Evolutionary conservation across 2,888 invertebrate species (phyloP), one percentile per base, ranked within the genome.

Genomic region (Ophraella communa): DNA sequence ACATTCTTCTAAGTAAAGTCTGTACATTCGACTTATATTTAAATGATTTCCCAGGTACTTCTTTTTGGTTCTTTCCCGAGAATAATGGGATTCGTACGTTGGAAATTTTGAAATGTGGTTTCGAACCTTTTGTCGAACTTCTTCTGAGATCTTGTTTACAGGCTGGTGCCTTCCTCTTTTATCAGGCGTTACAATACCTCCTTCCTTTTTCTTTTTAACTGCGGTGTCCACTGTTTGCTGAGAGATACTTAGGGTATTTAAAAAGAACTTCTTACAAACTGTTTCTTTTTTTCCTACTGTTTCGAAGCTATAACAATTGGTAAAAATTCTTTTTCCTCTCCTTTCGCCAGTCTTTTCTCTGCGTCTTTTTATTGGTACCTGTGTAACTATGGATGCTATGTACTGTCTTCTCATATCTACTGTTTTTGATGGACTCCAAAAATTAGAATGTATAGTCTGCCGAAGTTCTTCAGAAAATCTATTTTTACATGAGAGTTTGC

Each of bases 101-200:
- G 66, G 64, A 59, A 68, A 68, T 47, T 55, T 51, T 1, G 44
- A 59, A 39, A 66, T 69, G 49, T 67, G 65, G 35, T 53, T 27
- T 39, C 63, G 49, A 33, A 69, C 62, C 27, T 51, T 59, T 11
- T 69, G 33, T 18, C 57, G 27, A 56, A 69, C 45, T 27, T 61
- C 54, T 2, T 62, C 62, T 1, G 62, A 51, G 8, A 63, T 65
- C 52, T 63, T 67, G 21, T 66, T 66, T 10, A 11, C 20, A 5
- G 67, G 61, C 42, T 33, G 30, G 39, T 65, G 61, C 61, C 56
- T 68, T 23, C 68, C 63, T 55, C 65, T 67, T 62, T 64, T 66
- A 51, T 69, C 66, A 17, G 62, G 61, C 7, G 65, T 20, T 42
- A 66, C 8, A 21, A 64, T 39, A 14, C 67, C 56, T 11, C 64